These are phyloP conservation scores for Muscina levida DNA, from an alignment of 2,888 invertebrate genomes.

Conservation along the genomic window DNA sequence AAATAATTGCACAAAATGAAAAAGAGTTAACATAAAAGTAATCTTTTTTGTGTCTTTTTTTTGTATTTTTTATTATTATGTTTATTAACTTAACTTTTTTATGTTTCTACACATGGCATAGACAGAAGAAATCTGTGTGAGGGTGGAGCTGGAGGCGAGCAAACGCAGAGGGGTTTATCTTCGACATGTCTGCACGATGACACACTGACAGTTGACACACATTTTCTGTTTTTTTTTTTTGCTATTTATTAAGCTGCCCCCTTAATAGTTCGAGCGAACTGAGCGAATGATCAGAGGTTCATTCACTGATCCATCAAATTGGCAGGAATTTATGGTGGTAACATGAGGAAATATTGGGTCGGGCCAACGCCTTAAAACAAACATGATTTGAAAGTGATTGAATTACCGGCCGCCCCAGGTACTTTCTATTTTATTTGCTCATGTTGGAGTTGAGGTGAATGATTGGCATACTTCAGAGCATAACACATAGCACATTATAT, in stretches of 20 bases:
- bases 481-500: too few relatives aligned
- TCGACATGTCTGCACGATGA: conserved; percentile 38
- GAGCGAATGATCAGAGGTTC: too few relatives aligned
- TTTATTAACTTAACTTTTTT: not conserved
- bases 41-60: conserved; percentile 40
- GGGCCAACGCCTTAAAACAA: conserved; percentile 62
- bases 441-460: too few relatives aligned
- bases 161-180: not conserved
- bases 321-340: not conserved
- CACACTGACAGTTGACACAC: conserved; percentile 63
- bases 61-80: conserved; percentile 22
- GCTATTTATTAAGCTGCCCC: too few relatives aligned
- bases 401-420: too few relatives aligned
- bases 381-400: not conserved
- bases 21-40: conserved; percentile 48
- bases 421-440: too few relatives aligned
- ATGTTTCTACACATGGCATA: not conserved
- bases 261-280: too few relatives aligned
- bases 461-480: too few relatives aligned
- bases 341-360: not conserved
- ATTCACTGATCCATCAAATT: not conserved
- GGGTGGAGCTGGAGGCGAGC: conserved; percentile 1
- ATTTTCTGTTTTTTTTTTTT: not conserved
- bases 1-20: conserved; percentile 58
- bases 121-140: not conserved